phyloP scores from a whole-genome alignment of 1,140 invertebrate genomes.

The Atta texana region DNA sequence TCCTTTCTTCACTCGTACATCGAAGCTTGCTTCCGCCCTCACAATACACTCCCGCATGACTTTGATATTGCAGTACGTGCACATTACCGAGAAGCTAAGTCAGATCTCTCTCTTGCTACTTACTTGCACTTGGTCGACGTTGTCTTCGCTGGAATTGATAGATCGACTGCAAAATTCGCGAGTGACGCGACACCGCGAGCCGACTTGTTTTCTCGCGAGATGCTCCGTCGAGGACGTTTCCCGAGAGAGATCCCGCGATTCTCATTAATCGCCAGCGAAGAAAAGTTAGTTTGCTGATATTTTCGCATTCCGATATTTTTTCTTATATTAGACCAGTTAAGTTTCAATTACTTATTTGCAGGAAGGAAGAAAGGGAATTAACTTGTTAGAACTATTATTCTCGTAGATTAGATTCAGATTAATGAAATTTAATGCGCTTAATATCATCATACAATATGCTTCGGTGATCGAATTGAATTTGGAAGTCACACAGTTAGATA shows the following conservation, averaged over 20 bases:
- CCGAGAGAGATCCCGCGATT: neutral
- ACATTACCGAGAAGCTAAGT: conserved; percentile 10
- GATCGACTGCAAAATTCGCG: conserved; percentile 56
- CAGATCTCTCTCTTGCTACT: conserved; percentile 4
- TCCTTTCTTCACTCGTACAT: conserved; percentile 22
- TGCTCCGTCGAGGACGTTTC: neutral
- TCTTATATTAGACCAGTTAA: neutral
- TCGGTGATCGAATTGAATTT: too few relatives aligned
- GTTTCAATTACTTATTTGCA: neutral
- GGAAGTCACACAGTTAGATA: too few relatives aligned
- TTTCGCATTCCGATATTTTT: neutral
- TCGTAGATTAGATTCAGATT: neutral
- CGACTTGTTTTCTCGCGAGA: conserved; percentile 40
- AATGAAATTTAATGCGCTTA: neutral
- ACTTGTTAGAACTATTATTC: neutral
- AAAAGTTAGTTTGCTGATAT: neutral
- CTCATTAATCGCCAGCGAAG: conserved; percentile 21
- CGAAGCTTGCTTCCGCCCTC: conserved; percentile 37
- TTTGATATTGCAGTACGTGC: neutral
- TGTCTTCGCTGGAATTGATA: conserved; percentile 66
- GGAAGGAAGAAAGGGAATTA: neutral
- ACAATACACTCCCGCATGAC: conserved; percentile 50
- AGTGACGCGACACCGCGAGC: neutral
- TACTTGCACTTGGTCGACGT: conserved; percentile 22
- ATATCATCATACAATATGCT: too few relatives aligned